phyloP scores from a whole-genome alignment of 2,888 invertebrate species.

The Cataglyphis albicans region DNA sequence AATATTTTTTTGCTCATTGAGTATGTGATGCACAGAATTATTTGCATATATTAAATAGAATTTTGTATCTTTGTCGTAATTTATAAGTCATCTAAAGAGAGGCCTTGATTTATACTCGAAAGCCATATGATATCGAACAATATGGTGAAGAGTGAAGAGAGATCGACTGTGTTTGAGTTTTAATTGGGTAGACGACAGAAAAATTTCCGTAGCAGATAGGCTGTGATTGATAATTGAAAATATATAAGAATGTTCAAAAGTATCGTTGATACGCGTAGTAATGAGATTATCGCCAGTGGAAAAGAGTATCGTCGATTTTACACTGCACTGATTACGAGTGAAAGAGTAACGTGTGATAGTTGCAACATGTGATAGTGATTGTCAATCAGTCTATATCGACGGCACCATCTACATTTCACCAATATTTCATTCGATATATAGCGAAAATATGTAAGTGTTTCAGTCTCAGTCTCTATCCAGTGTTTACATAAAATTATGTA shows the following conservation, averaged over 20 bases:
- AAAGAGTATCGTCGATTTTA: background rate
- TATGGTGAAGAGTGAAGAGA: background rate
- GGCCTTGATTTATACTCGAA: background rate
- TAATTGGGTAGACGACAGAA: constrained; percentile 64
- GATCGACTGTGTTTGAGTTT: constrained; percentile 47
- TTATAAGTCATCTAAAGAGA: background rate
- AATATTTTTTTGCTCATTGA: too few relatives aligned
- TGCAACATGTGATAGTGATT: background rate
- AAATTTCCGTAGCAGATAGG: constrained; percentile 63
- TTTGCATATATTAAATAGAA: background rate
- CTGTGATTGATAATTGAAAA: constrained; percentile 18
- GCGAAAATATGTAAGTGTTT: background rate
- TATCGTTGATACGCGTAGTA: background rate
- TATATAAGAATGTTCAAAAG: constrained; percentile 51
- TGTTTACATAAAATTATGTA: too few relatives aligned
- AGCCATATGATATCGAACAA: background rate
- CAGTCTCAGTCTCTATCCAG: too few relatives aligned
- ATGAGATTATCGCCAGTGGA: constrained; percentile 4
- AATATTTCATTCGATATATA: background rate
- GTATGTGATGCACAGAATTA: background rate
- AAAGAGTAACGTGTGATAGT: background rate
- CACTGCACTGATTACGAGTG: background rate
- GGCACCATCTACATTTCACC: background rate
- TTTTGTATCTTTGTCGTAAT: background rate
- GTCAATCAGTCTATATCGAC: background rate